Evolutionary conservation across 2,797 vertebrate species (phyloP), one percentile per base, ranked within the genome.

Genomic region (Balearica regulorum): DNA sequence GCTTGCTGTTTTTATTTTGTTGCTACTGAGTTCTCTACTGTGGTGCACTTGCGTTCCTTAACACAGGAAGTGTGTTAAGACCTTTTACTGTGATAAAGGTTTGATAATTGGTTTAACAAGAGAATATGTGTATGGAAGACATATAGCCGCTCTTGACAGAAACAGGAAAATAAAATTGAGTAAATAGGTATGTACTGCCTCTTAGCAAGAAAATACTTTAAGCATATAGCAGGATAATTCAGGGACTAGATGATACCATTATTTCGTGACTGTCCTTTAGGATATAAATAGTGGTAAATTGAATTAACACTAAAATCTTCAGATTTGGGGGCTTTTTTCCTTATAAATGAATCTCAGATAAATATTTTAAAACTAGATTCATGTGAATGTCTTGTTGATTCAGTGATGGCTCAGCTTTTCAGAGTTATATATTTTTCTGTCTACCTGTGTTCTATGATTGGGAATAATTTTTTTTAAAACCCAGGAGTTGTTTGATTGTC

Each of bases 71-170:
- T 28, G 7, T 44, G 4, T 83, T 54, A 58, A 57, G 26, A 43
- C 10, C 4, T 53, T 37, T 51, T 37, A 43, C 15, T 44, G 15
- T 55, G n/a, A 26, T 94, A 71, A 58, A 62, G 21, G 1, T 62
- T 87, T 79, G 48, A 44, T 57, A 60, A 51, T 28, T 75, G 41
- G 6, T 78, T 90, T 91, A 46, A 64, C 18, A 64, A 22, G 57
- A 92, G 33, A 66, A 51, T 0, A 0, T 2, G 10, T 62, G n/a
- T 48, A 4, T 2, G 2, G 37, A 71, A 89, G 37, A 39, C 14
- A 7, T 12, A 55, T 8, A 70, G 31, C 55, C 73, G 17, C 60
- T 71, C 8, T 66, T 71, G 57, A 53, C 29, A 48, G 25, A 85
- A 90, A 43, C 0, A 4, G 14, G 54, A 68, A 68, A 80, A 73